Evolutionary conservation across 92 coral and sea anemone species (phyloP).

Genomic region (Chrysogorgia sp.): DNA sequence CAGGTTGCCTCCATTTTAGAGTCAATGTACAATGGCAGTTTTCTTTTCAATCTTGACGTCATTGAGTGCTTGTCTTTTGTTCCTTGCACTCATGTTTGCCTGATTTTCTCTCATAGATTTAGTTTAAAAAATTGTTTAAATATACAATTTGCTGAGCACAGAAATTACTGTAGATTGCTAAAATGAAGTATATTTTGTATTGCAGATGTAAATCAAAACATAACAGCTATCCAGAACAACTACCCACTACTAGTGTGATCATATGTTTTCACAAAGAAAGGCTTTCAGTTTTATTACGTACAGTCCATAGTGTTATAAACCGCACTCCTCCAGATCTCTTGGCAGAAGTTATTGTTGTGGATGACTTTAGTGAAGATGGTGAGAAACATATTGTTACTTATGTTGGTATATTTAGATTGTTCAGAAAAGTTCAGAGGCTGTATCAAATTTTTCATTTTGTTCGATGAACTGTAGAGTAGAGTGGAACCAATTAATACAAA

Average conservation of each 20-base stretch:
- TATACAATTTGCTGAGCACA: not conserved
- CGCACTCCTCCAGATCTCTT: slow-evolving; percentile 95
- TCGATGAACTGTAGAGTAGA: no score
- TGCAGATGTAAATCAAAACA: slow-evolving; percentile 85
- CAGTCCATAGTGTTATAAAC: slow-evolving; percentile 93
- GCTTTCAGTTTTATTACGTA: slow-evolving; percentile 88
- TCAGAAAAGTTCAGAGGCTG: no score
- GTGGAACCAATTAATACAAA: no score
- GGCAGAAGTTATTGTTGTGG: slow-evolving; percentile 90
- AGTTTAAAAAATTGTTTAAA: not conserved
- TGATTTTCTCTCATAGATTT: no score
- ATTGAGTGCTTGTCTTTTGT: no score
- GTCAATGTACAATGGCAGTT: no score
- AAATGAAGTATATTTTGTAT: not conserved
- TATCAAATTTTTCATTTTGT: no score
- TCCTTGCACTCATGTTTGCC: no score
- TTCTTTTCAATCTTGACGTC: no score
- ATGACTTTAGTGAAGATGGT: slow-evolving; percentile 99
- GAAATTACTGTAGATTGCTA: not conserved
- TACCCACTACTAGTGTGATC: slow-evolving; percentile 90
- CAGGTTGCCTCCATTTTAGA: no score
- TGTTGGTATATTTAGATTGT: no score
- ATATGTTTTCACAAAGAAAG: slow-evolving; percentile 97
- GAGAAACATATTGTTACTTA: slow-evolving; percentile 11
- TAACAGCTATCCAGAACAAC: slow-evolving; percentile 70